Evolutionary conservation across 1,140 invertebrate species (phyloP), one percentile per base, ranked within the genome.

Genomic region (Choristoneura fumiferana): DNA sequence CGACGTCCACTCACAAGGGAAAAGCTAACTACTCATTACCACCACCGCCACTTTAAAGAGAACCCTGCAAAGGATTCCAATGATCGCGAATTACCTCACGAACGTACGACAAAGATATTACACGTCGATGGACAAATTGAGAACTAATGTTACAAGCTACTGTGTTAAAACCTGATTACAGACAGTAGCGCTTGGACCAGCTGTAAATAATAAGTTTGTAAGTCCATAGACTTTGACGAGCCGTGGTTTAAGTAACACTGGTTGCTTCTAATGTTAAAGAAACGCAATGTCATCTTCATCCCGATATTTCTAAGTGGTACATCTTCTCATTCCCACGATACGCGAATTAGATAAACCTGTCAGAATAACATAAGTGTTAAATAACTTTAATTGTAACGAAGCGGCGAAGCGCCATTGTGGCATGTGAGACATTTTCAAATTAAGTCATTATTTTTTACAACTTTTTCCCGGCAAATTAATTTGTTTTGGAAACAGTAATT

Each of bases 311-410:
- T 49, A 49, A 49, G 43, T 49, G 40, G 40, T 15, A 18, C 22
- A 22, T 49, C 22, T 49, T 4, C 10, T 4, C 15, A 6, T 49
- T 49, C 43, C 43, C 43, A 49, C 43, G 43, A 49, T 49, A 49
- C 43, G 43, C 43, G 43, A 49, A 49, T 49, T 49, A 22, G 43
- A 49, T 49, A 49, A 49, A 9, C n/a, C n/a, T n/a, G 14, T 49
- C 22, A 29, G 22, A 29, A 29, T 29, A 12, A 39, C 43, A 22
- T 5, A 40, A 12, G 40, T 18, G n/a, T 43, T 43, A n/a, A n/a
- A n/a, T 40, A 12, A 49, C 22, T 22, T 49, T 33, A 29, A 18
- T 22, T n/a, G 22, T 22, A 49, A 22, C n/a, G 43, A 17, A 29
- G 13, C 22, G 15, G 13, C 12, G 43, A 12, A 29, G 40, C 12